Conservation (phyloP, 2,797 vertebrate species). For the Lacerta viridis region DNA sequence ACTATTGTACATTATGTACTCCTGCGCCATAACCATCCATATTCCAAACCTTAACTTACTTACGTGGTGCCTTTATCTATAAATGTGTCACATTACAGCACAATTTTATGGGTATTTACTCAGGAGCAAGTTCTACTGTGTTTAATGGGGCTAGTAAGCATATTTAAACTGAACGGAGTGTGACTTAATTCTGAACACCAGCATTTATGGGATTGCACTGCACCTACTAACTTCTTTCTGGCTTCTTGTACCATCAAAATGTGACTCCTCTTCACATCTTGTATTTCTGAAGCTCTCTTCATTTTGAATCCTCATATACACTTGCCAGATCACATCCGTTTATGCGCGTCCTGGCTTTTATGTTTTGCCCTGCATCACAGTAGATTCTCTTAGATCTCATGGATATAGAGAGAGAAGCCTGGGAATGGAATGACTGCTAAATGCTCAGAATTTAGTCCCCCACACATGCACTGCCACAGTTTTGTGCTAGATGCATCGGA, state of each 20-base stretch:
- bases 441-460: neutral
- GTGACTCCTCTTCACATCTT: neutral
- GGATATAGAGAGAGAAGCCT: neutral
- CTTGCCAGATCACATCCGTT: conserved; percentile 7
- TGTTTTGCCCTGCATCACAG: neutral
- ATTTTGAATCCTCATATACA: conserved; percentile 4
- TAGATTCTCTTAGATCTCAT: neutral
- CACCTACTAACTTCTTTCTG: neutral
- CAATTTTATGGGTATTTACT: neutral
- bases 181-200: neutral
- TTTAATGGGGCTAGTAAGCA: neutral
- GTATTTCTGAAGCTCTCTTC: neutral
- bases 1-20: neutral
- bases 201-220: neutral
- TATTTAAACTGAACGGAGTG: neutral
- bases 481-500: neutral
- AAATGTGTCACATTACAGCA: neutral
- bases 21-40: neutral
- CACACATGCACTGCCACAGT: neutral
- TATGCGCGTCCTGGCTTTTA: neutral
- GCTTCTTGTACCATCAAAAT: neutral
- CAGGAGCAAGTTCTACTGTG: neutral
- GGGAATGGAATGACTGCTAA: neutral
- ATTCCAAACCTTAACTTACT: neutral
- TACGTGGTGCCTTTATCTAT: neutral